phyloP scores from a whole-genome alignment of 2,113 vertebrate species.

The Dinomys branickii region DNA sequence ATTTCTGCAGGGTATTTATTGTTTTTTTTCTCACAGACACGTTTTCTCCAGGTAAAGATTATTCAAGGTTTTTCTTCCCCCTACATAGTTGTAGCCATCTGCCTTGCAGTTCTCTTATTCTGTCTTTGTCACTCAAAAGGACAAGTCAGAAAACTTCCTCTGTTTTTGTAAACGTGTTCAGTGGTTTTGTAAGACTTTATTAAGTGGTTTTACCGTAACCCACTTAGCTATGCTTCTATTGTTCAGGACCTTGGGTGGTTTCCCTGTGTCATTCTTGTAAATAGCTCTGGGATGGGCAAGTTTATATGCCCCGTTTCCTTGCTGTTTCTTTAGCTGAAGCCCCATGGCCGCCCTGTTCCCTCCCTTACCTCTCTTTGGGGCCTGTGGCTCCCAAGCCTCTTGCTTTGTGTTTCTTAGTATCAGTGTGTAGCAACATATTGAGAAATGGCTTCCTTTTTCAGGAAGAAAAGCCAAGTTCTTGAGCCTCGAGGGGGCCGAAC shows the following conservation, averaged over 20 bases:
- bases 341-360: background rate
- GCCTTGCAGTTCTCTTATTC: background rate
- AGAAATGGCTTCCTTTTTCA: constrained; percentile 77
- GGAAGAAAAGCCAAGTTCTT: constrained; percentile 35
- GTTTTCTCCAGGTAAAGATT: background rate
- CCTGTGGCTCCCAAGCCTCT: background rate
- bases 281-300: background rate
- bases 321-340: background rate
- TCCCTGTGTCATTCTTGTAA: background rate
- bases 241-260: background rate
- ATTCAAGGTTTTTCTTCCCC: background rate
- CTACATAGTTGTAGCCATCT: background rate
- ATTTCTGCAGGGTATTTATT: background rate
- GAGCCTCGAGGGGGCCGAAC: background rate
- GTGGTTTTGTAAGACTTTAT: background rate
- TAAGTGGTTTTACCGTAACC: constrained; percentile 4
- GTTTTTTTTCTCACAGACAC: background rate
- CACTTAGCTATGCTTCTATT: background rate
- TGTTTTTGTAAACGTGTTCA: background rate
- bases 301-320: too few species aligned
- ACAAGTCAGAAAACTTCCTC: background rate
- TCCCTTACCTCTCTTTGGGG: background rate
- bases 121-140: background rate
- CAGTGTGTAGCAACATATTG: constrained; percentile 73
- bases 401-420: constrained; percentile 66